Evolutionary conservation across 2,797 vertebrate genomes (phyloP), one percentile per base, ranked within the genome.

Genomic region (Cryptoblepharus egeriae): DNA sequence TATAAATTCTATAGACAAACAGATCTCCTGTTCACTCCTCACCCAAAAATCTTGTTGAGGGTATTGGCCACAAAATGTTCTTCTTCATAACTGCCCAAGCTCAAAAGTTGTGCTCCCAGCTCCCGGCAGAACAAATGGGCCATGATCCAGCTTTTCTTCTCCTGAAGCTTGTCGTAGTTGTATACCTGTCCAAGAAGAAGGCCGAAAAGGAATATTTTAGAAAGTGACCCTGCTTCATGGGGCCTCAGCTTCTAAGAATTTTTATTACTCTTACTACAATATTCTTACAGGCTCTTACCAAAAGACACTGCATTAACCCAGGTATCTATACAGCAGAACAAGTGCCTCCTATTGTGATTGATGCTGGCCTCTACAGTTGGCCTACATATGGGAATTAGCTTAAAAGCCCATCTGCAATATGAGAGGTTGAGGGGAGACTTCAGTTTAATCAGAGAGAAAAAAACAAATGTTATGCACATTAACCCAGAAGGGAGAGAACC

Each of bases 31-130:
- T 68, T 73, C 76, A 52, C 49, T n/a, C 26, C 87, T 89, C 93
- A 99, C 98, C 98, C 98, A 1, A 99, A 99, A 61, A 96, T 93
- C 93, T 98, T 98, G 60, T 97, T 98, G 79, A 99, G 97, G 82
- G 97, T 91, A 93, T 97, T 95, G 86, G 97, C 91, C 0, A 99
- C 87, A 3, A 97, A 98, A 49, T 97, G 96, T 77, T 99, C 98
- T 91, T 99, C 98, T 42, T 97, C 97, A 0, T 96, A 96, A 87
- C 94, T 95, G 86, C 93, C 93, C 91, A 99, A 93, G 89, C 98
- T 99, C 92, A 98, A 95, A 90, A 99, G 96, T 89, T 99, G 96
- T 35, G 98, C 97, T 3, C 98, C 97, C 22, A 97, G 91, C 82
- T 94, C 97, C 63, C 77, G 95, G 91, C 98, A 99, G 87, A 94